A percentile compares a stretch with the other conserved stretches of the same genome.
phyloP scores from a whole-genome alignment of 2,797 vertebrate genomes.

The Furcifer pardalis region DNA sequence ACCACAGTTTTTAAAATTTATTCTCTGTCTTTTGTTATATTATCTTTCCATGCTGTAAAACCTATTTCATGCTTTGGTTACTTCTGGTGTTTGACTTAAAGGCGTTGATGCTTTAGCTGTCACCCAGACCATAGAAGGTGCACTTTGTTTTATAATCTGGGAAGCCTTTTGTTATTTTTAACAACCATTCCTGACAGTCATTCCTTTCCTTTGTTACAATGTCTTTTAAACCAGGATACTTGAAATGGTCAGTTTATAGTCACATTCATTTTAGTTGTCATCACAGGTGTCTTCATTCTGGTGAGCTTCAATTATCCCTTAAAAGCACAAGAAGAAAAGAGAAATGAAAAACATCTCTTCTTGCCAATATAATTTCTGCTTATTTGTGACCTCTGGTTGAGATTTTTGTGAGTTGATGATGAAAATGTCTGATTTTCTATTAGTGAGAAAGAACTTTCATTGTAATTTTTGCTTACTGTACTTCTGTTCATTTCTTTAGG shows the following conservation, averaged over 20 bases:
- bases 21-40: neutral
- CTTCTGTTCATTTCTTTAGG: neutral
- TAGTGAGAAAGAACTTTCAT: neutral
- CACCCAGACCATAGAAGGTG: neutral
- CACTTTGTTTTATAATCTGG: neutral
- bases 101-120: neutral
- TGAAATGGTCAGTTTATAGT: neutral
- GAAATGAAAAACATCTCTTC: neutral
- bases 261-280: conserved; percentile 2
- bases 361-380: conserved; percentile 15
- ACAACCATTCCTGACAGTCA: neutral
- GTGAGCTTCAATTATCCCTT: neutral
- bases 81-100: neutral
- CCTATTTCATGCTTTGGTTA: neutral
- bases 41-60: neutral
- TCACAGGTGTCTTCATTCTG: neutral
- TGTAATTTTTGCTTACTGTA: neutral
- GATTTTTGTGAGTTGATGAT: neutral
- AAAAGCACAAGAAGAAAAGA: neutral
- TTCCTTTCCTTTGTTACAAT: neutral
- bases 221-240: neutral
- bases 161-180: conserved; percentile 8
- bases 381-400: neutral
- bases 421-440: neutral
- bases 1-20: too few relatives aligned